These are phyloP conservation scores for Petromus typicus DNA, from an alignment of 2,113 vertebrate genomes.

Conservation along the genomic window DNA sequence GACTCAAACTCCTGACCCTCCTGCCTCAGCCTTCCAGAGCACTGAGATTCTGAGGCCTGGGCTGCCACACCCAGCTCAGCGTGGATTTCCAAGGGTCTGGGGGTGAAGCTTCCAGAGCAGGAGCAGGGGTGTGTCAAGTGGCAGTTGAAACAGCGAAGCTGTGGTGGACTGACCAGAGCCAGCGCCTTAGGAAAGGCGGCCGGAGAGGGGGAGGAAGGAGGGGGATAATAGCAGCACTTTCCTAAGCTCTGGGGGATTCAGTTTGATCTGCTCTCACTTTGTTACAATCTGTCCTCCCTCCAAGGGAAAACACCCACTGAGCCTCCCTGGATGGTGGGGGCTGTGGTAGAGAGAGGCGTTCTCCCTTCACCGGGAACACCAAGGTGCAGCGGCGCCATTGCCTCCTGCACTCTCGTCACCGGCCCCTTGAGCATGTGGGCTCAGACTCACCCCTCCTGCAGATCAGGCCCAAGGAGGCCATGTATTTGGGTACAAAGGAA, in stretches of 20 bases:
- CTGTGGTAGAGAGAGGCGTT: not conserved
- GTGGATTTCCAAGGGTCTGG: not conserved
- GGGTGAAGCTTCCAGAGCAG: not conserved
- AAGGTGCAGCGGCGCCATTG: rapidly evolving
- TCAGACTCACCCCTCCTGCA: not conserved
- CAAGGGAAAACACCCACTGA: not conserved
- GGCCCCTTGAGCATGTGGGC: not conserved
- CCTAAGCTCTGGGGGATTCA: not conserved
- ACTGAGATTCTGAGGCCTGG: not conserved
- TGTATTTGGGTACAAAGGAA: not conserved
- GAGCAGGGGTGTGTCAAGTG: not conserved
- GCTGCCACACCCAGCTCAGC: not conserved
- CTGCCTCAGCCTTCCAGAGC: not conserved
- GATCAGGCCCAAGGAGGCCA: not conserved
- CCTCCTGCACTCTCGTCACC: not conserved
- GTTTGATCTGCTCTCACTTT: not conserved
- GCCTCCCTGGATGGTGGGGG: not conserved
- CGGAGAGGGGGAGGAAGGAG: too few relatives aligned
- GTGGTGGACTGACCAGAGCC: not conserved
- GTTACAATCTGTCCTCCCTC: not conserved
- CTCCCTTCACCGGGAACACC: too few relatives aligned
- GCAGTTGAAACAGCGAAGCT: not conserved
- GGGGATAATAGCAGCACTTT: rapidly evolving
- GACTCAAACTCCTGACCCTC: not conserved
- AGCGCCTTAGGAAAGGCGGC: not conserved